A percentile compares a stretch with the other conserved stretches of the same genome.
These are phyloP conservation scores for Rhamnusium bicolor DNA, from an alignment of 2,888 invertebrate genomes.

Conservation along the genomic window DNA sequence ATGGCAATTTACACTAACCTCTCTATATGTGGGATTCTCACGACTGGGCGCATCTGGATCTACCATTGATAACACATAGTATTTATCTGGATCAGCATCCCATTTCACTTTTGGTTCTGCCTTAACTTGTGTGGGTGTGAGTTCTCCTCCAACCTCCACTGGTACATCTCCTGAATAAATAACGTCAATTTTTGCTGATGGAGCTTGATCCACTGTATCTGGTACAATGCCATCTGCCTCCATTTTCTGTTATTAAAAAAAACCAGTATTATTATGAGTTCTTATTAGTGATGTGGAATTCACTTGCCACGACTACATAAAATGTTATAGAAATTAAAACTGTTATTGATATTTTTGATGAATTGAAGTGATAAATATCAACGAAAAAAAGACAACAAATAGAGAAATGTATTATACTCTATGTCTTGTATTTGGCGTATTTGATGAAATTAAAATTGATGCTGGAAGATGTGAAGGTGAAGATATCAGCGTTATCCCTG, in stretches of 20 bases:
- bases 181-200: conserved; percentile 72
- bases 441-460: too few relatives aligned
- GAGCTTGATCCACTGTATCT: conserved; percentile 78
- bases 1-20: conserved; percentile 76
- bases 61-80: conserved; percentile 77
- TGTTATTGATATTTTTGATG: too few relatives aligned
- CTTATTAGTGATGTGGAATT: too few relatives aligned
- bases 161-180: conserved; percentile 71
- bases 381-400: too few relatives aligned
- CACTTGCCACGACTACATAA: too few relatives aligned
- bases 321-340: too few relatives aligned
- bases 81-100: conserved; percentile 74
- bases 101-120: conserved; percentile 79
- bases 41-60: conserved; percentile 95
- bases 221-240: conserved; percentile 75
- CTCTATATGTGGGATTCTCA: conserved; percentile 83
- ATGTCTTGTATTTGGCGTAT: too few relatives aligned
- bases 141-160: conserved; percentile 77
- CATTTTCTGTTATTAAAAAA: conserved; percentile 14
- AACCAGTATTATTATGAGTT: not conserved
- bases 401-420: too few relatives aligned
- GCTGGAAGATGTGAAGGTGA: too few relatives aligned
- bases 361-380: too few relatives aligned
- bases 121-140: conserved; percentile 82
- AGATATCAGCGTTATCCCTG: too few relatives aligned